These are phyloP conservation scores for Platysternon megacephalum DNA, from an alignment of 2,113 vertebrate genomes.

Conservation along the genomic window DNA sequence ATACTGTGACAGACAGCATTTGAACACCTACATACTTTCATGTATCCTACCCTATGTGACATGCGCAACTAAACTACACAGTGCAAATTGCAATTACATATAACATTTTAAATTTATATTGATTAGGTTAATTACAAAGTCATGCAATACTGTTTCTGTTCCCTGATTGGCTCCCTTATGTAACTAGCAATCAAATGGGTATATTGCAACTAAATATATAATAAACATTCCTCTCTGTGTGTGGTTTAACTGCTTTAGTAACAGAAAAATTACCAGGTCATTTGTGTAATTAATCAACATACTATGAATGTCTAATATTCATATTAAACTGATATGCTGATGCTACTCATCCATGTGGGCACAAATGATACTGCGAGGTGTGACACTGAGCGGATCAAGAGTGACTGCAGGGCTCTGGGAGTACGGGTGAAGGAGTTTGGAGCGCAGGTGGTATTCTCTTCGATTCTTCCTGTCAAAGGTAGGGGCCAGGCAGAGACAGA, in stretches of 20 bases:
- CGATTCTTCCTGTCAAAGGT: no score
- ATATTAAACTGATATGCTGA: background rate
- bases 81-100: background rate
- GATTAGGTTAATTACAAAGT: background rate
- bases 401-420: no score
- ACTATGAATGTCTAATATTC: background rate
- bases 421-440: no score
- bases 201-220: background rate
- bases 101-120: background rate
- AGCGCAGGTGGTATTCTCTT: no score
- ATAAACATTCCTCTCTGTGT: background rate
- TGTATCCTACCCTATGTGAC: background rate
- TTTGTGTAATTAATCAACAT: background rate
- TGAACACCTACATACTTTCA: background rate
- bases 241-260: background rate
- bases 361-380: no score
- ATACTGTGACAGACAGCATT: background rate
- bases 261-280: background rate
- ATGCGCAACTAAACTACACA: background rate
- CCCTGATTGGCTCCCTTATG: background rate
- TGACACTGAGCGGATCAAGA: no score
- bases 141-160: background rate
- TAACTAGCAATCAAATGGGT: background rate
- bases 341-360: no score
- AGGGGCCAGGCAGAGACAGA: no score